Conservation (phyloP, 2,797 vertebrate genomes). For the Dendrocincla tyrannina region DNA sequence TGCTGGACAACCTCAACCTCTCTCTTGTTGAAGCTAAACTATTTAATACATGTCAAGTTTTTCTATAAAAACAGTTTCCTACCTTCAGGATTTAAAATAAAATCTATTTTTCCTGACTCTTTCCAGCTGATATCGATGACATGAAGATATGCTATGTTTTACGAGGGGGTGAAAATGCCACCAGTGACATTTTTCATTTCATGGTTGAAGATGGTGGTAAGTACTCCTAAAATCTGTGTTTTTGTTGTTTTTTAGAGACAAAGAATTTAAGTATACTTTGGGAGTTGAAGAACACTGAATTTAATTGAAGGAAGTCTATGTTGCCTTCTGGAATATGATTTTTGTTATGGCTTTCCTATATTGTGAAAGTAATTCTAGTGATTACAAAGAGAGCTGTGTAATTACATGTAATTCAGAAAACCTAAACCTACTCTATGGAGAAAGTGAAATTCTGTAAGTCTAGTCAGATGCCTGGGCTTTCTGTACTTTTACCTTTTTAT, state of each 20-base stretch:
- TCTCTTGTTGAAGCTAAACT: neutral
- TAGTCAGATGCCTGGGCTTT: neutral
- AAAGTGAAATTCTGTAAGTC: neutral
- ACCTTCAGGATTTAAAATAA: neutral
- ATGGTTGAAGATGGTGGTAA: slow-evolving; percentile 91
- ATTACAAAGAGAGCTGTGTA: neutral
- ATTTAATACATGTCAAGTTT: neutral
- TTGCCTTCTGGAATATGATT: neutral
- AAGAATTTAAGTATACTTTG: neutral
- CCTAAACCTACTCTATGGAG: neutral
- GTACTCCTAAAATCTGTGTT: slow-evolving; percentile 25
- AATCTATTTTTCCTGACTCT: neutral
- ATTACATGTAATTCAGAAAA: neutral
- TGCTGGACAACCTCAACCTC: neutral
- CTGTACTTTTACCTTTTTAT: neutral
- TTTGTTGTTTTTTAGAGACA: neutral
- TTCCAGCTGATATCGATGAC: slow-evolving; percentile 91
- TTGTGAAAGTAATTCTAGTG: neutral
- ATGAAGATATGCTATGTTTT: slow-evolving; percentile 94
- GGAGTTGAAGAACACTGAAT: neutral
- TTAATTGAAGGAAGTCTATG: neutral
- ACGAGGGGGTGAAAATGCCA: slow-evolving; percentile 82
- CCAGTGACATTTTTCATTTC: slow-evolving; percentile 91
- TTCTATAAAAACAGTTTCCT: neutral
- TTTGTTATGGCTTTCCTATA: neutral